Evolutionary conservation across 2,888 invertebrate species (phyloP), one percentile per base, ranked within the genome.

Genomic region (Disparrhopalites patrizii): DNA sequence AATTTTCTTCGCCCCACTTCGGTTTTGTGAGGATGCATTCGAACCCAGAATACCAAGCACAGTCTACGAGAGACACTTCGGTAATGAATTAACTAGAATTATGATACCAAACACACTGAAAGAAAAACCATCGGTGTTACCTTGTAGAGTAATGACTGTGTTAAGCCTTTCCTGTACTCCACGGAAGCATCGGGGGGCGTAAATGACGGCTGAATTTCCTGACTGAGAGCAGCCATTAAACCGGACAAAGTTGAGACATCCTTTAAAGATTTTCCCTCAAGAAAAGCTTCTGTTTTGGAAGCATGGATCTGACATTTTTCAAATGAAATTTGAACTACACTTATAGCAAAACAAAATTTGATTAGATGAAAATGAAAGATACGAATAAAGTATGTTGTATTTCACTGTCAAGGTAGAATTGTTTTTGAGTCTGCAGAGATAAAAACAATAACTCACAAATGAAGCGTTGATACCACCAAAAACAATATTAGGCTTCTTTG

Each of bases 141-240:
- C 83, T 91, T 93, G 78, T 91, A 93, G 77, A 93, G 87, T 20
- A 93, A 80, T 5, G 87, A 84, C 64, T 87, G 81, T 0, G 91
- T 88, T 8, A 93, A 80, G 15, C 82, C 82, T 76, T 85, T 87
- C 28, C 91, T 83, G 76, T 87, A 91, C 38, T 81, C 81, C 0
- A 88, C 85, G 0, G 85, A 83, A 0, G 88, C 85, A 75, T 90
- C 88, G 0, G 88, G 87, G 0, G 85, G 82, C n/a, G 82, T 78
- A 15, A 82, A 80, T 66, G 86, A 85, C 0, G 91, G 87, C 1
- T 81, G 77, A 0, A 93, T 68, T 78, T 92, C 89, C 0, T 79
- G 68, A 76, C 81, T 58, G 81, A 88, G 70, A 71, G 76, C 51
- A 79, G 77, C 76, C 18, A 89, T 75, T 0, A 85, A 85, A 62